Base-by-base conservation (phyloP, 2,888 invertebrate species). In the Thecocarcelia acutangulata region DNA sequence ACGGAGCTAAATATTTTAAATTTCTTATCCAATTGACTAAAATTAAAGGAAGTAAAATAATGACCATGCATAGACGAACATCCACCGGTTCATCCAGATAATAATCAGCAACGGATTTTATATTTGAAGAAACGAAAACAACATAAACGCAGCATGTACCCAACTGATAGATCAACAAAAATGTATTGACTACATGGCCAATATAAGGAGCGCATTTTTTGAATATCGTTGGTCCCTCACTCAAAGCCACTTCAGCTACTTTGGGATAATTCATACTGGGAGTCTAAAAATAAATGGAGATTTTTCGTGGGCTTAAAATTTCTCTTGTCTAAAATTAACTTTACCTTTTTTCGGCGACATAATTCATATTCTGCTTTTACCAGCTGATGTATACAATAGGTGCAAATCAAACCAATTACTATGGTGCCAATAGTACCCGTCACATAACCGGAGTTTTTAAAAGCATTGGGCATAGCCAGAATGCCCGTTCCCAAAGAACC, bases 81-180 rank as follows among this genome's bases (percentile, higher is more conserved):
- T 93, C 92, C 6, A 94, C 89, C 9, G 90, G 88, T 0, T 91
- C 86, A 0, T 92, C 88, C 2, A 90, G 87, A 85, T 94, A 93
- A 19, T 92, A 90, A 48, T 92, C 92, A 13, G 93, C 90, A 12
- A 96, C 95, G 85, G 91, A 92, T 87, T 95, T 92, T n/a, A 98
- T 92, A 90, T 97, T 98, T 80, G 94, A 94, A 0, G 97, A 94
- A 61, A 98, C 96, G 90, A 98, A 99, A 0, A 98, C 96, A 21
- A 97, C 95, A 91, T 99, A 99, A 1, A 98, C 98, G 90, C 98
- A 98, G 90, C 98, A 98, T 61, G 97, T 97, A 58, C 99, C 99
- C 86, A 98, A 92, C 91, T 99, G 98, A 86, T 98, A 98, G 69
- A 97, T 92, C 83, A 98, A 89, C 3, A 96, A 92, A 87, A 96